Base-by-base conservation (phyloP, 2,797 vertebrate genomes). In the Muscicapa comitata region DNA sequence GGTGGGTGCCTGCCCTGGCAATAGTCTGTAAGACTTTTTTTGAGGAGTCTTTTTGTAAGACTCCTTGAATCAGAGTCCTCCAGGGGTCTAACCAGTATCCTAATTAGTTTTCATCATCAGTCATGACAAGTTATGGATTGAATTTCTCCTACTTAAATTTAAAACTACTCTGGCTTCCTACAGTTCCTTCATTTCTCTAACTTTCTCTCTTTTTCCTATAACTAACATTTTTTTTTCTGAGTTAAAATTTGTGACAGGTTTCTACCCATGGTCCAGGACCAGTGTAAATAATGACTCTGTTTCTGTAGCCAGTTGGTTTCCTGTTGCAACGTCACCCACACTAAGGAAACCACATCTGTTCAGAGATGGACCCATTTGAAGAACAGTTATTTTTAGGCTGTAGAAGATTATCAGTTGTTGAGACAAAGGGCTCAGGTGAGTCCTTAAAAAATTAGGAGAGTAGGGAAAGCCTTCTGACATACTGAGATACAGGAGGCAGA, bases 231-330 rank as follows among this genome's bases (percentile, higher is more conserved):
- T 66, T 61, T 86, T 75, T 43, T 19, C 58, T 11, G 11, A 83
- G 53, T 50, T n/a, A 74, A 74, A 80, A 74, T 61, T 72, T 68
- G 45, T 85, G 26, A 82, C 33, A 62, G 12, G 23, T 61, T 93
- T 55, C 92, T 75, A 62, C 43, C 17, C 55, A 13, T 18, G 21
- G 62, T 33, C 51, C 67, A 54, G 19, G 68, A 35, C 59, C 38
- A 17, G 66, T 50, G 53, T 37, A 80, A 80, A 90, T 25, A 62
- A 13, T 31, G 47, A 80, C 59, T 61, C 24, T 54, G 12, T 13
- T 28, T 80, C 40, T 61, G 37, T 33, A 79, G 85, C 90, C 80
- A 87, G 84, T 54, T 62, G 48, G 68, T 68, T 96, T 96, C 88
- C 92, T 88, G 76, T 80, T 80, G 75, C 73, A 77, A 54, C 65